Evolutionary conservation across 2,888 invertebrate genomes (phyloP), one percentile per base, ranked within the genome.

Genomic region (Amblyjoppa proteus): DNA sequence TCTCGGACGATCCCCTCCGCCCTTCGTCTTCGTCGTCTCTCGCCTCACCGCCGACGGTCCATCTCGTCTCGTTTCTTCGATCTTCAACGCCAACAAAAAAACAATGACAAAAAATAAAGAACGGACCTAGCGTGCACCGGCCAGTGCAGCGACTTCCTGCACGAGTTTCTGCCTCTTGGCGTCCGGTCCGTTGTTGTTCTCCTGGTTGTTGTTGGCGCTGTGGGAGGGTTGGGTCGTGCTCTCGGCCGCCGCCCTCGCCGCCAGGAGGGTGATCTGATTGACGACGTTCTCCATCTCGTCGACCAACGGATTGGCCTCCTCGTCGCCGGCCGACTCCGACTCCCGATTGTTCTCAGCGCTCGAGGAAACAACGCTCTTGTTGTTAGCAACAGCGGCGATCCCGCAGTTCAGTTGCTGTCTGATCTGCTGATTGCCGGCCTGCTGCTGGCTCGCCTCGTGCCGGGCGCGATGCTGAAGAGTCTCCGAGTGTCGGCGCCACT

Each of bases 211-310:
- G 56, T 73, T 73, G 9, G 51, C 87, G 79, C 25, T 77, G 31
- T 81, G 79, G n/a, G 82, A 68, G 13, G 79, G 41, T 76, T 76
- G 83, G 3, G 38, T 91, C 41, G 94, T 94, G 88, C 96, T 93
- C 87, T 96, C 96, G 90, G 96, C 96, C 69, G 96, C 96, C n/a
- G 97, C 97, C 89, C 97, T 95, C 28, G 97, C 97, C 81, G 97
- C 97, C 92, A 97, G 94, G 89, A 97, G 94, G 86, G 97, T 97
- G 91, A 97, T 97, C 95, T 97, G 97, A 94, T 97, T 97, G 86
- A 97, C 97, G 88, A 97, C 97, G 94, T 97, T 97, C 94, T 97
- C 97, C 97, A 97, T 97, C 94, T 97, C 97, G 94, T 97, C 97
- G 84, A 96, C 96, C 70, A 97, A 95, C 34, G 94, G 94, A 84